Conservation (phyloP, 1,140 invertebrate genomes). For the Zaprionus nigranus region DNA sequence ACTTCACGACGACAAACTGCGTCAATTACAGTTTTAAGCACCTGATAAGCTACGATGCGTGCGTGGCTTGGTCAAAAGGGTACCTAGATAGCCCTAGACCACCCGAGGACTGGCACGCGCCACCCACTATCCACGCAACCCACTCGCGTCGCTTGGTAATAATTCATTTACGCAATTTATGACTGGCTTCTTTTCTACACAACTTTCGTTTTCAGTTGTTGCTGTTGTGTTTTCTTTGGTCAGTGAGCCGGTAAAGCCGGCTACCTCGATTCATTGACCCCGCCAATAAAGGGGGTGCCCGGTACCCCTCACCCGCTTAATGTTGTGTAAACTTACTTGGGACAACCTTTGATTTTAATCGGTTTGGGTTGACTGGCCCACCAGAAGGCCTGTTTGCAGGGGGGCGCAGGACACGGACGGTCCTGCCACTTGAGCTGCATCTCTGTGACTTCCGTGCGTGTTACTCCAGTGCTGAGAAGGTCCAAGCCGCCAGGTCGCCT, state of each 20-base stretch:
- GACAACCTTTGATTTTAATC: constrained; percentile 77
- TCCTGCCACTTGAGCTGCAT: constrained; percentile 80
- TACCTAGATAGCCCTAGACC: background rate
- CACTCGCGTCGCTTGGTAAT: constrained; percentile 51
- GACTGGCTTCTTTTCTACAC: constrained; percentile 43
- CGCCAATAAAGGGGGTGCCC: background rate
- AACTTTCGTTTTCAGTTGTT: constrained; percentile 54
- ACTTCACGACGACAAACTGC: constrained; percentile 38
- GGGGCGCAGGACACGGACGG: constrained; percentile 69
- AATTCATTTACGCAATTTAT: constrained; percentile 81
- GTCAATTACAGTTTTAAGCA: constrained; percentile 52
- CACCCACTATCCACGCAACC: background rate
- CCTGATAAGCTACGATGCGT: constrained; percentile 6
- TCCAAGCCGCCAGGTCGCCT: constrained; percentile 46
- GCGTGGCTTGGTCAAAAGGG: background rate
- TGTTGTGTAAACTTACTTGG: constrained; percentile 69
- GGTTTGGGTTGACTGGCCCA: constrained; percentile 81
- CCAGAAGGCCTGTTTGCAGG: constrained; percentile 79
- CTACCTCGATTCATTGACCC: constrained; percentile 65
- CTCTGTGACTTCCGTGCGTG: constrained; percentile 73
- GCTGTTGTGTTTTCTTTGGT: constrained; percentile 10
- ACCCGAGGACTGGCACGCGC: background rate
- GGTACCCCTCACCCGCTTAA: constrained; percentile 7
- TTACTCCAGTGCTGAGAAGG: constrained; percentile 57
- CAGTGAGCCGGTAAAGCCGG: constrained; percentile 13